Evolutionary conservation across 1,140 invertebrate species (phyloP).

Genomic region (Ephestia elutella): DNA sequence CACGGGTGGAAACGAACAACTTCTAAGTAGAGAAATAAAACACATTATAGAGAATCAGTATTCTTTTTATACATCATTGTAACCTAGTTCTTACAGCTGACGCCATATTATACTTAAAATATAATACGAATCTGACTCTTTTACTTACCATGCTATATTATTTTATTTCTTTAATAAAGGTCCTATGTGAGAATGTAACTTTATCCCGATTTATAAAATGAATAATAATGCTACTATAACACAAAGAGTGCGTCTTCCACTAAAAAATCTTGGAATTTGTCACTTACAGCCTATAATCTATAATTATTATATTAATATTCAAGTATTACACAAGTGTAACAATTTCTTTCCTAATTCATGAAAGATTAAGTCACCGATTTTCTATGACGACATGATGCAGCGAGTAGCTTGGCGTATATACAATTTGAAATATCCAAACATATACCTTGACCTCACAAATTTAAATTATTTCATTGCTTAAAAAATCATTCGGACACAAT

Average conservation of each 20-base stretch:
- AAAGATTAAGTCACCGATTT: slow-evolving; percentile 28
- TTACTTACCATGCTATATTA: slow-evolving; percentile 51
- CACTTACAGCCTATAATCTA: slow-evolving; percentile 30
- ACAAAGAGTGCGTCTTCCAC: slow-evolving; percentile 35
- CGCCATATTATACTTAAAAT: slow-evolving; percentile 61
- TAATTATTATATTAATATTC: slow-evolving; percentile 31
- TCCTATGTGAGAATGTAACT: slow-evolving; percentile 57
- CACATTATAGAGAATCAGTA: slow-evolving; percentile 60
- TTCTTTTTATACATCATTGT: slow-evolving; percentile 64
- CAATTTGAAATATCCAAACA: slow-evolving; percentile 22
- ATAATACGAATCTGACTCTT: slow-evolving; percentile 68
- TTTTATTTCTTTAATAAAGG: slow-evolving; percentile 56
- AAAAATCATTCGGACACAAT: neutral
- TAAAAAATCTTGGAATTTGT: slow-evolving; percentile 44
- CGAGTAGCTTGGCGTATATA: slow-evolving; percentile 38
- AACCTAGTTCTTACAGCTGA: slow-evolving; percentile 58
- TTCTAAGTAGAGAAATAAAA: slow-evolving; percentile 54
- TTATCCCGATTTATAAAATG: slow-evolving; percentile 50
- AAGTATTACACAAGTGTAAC: slow-evolving; percentile 38
- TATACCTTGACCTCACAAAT: slow-evolving; percentile 12
- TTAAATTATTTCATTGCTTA: slow-evolving; percentile 15
- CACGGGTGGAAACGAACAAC: too few species aligned
- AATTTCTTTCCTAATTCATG: slow-evolving; percentile 33
- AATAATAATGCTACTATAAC: slow-evolving; percentile 40
- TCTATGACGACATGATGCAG: slow-evolving; percentile 21